phyloP scores from a whole-genome alignment of 2,888 invertebrate species.

The Polyommatus icarus region DNA sequence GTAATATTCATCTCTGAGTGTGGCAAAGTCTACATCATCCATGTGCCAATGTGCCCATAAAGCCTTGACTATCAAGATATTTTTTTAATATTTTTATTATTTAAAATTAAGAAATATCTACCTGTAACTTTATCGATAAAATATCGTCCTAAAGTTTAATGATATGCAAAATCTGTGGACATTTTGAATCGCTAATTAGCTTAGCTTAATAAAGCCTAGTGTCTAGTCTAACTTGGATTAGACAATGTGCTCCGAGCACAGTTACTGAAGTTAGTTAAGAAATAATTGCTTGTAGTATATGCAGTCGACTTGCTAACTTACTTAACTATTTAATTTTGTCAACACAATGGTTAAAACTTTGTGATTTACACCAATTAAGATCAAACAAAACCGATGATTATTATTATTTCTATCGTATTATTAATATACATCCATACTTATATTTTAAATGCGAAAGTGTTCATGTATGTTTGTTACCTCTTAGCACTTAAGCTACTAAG shows the following conservation, averaged over 20 bases:
- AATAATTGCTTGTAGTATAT: constrained; percentile 12
- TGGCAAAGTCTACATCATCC: no score
- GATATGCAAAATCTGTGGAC: background rate
- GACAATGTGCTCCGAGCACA: constrained; percentile 5
- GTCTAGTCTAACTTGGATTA: constrained; percentile 11
- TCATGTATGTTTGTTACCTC: no score
- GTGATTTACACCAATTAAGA: no score
- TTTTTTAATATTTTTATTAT: background rate
- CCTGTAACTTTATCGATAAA: background rate
- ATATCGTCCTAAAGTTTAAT: background rate
- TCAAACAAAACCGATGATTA: no score
- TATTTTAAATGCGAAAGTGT: no score
- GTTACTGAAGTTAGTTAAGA: background rate
- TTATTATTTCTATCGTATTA: no score
- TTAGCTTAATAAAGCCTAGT: background rate
- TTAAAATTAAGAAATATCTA: background rate
- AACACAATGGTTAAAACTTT: background rate
- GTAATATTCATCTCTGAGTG: no score
- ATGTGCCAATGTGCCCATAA: no score
- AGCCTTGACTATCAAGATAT: no score
- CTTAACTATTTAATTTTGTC: constrained; percentile 9
- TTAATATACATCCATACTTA: no score
- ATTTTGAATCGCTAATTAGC: background rate
- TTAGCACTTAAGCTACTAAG: no score
- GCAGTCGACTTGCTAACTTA: background rate